Percentiles rank a stretch among this genome's conserved stretches.
These are phyloP conservation scores for Brienomyrus longianalis DNA, from an alignment of 2,113 vertebrate genomes.

Conservation along the genomic window DNA sequence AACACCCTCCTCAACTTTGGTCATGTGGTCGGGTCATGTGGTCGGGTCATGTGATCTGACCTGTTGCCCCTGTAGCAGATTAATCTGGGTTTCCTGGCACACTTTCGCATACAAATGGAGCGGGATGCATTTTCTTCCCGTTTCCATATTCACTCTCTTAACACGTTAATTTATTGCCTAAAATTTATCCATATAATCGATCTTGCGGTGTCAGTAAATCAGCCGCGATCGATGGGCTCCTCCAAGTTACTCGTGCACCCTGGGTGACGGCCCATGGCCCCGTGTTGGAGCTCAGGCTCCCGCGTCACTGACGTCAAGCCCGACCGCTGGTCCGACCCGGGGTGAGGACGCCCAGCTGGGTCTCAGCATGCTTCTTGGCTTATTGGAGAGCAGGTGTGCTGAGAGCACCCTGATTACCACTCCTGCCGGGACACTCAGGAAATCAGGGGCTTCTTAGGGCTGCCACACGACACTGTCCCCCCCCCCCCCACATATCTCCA, in stretches of 20 bases:
- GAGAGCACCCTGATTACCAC: slow-evolving; percentile 5
- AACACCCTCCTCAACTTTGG: not conserved
- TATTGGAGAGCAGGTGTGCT: slow-evolving; percentile 6
- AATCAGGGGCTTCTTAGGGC: slow-evolving; percentile 10
- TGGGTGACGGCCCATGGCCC: not conserved
- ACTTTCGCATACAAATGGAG: not conserved
- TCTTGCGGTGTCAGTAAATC: not conserved
- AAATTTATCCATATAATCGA: not conserved
- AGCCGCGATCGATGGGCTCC: not conserved
- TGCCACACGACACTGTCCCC: not conserved
- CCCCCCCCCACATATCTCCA: not conserved
- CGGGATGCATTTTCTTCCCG: not conserved
- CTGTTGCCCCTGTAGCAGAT: not conserved
- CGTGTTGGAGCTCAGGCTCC: not conserved
- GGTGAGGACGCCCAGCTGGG: not conserved
- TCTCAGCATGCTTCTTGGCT: not conserved
- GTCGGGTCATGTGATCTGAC: not conserved
- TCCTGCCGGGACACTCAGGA: slow-evolving; percentile 4
- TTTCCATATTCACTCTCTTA: not conserved
- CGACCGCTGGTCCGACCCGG: not conserved
- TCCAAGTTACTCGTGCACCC: not conserved
- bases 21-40: not conserved
- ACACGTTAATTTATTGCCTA: not conserved
- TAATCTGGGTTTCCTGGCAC: not conserved
- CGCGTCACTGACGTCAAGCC: not conserved